Evolutionary conservation across 2,113 vertebrate species (phyloP).

Genomic region (Thryonomys swinderianus): DNA sequence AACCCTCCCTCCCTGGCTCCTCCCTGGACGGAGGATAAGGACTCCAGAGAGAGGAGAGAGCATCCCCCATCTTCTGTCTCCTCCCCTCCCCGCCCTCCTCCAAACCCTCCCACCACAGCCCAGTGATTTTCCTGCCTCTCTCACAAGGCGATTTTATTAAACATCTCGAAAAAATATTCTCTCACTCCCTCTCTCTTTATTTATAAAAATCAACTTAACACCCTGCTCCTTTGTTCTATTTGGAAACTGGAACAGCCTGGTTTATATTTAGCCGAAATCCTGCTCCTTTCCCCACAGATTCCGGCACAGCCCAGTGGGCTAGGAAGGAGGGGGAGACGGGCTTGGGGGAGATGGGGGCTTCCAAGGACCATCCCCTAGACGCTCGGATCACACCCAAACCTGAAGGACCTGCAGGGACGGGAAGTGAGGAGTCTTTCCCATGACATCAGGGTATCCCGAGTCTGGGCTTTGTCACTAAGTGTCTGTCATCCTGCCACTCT

Average conservation of each 20-base stretch:
- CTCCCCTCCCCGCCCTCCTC: background rate
- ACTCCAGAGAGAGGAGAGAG: slow-evolving; percentile 21
- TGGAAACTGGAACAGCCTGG: slow-evolving; percentile 83
- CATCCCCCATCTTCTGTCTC: background rate
- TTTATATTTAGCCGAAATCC: slow-evolving; percentile 83
- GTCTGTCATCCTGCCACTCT: background rate
- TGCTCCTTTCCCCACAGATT: slow-evolving; percentile 76
- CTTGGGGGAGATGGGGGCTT: background rate
- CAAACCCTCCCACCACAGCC: slow-evolving; percentile 71
- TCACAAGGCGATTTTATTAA: slow-evolving; percentile 83
- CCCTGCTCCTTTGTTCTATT: slow-evolving; percentile 84
- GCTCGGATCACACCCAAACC: background rate
- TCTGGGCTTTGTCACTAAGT: background rate
- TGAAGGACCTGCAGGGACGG: background rate
- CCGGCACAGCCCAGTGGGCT: slow-evolving; percentile 57
- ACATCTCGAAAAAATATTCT: slow-evolving; percentile 84
- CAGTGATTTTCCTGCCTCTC: slow-evolving; percentile 82
- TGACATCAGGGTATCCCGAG: background rate
- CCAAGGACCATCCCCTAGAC: background rate
- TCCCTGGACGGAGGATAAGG: background rate
- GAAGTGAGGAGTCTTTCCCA: background rate
- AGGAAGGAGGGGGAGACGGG: background rate
- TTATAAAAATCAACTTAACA: slow-evolving; percentile 85
- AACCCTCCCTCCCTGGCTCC: background rate
- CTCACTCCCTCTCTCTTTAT: slow-evolving; percentile 84